phyloP scores from a whole-genome alignment of 2,797 vertebrate genomes.

The Cichlasoma orientale region DNA sequence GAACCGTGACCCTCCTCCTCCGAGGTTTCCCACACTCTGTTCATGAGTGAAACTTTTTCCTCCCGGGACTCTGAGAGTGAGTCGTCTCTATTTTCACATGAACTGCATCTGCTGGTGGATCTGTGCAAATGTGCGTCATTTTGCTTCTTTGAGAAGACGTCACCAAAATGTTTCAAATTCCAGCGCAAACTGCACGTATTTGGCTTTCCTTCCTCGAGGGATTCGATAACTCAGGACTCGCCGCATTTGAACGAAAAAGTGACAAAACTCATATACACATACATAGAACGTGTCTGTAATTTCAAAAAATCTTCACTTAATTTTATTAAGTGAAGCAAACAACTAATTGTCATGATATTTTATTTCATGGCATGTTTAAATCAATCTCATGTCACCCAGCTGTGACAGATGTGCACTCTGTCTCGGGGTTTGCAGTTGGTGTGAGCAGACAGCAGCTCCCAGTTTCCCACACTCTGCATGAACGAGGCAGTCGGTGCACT shows the following conservation, averaged over 20 bases:
- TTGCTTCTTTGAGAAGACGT: constrained; percentile 12
- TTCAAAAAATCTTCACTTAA: neutral
- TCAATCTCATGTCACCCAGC: constrained; percentile 9
- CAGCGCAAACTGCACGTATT: neutral
- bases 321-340: no score
- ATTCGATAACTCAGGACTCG: neutral
- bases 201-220: neutral
- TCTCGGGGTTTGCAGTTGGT: neutral
- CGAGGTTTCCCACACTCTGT: constrained; percentile 77
- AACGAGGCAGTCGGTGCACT: constrained; percentile 22
- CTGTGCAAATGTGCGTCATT: constrained; percentile 14
- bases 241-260: neutral
- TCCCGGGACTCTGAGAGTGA: constrained; percentile 54
- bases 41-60: constrained; percentile 12
- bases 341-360: no score
- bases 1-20: constrained; percentile 55
- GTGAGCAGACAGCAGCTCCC: constrained; percentile 38
- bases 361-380: no score
- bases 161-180: neutral
- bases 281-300: no score
- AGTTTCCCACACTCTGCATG: constrained; percentile 64
- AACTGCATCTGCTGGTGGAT: constrained; percentile 34
- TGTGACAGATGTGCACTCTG: constrained; percentile 27
- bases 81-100: constrained; percentile 56
- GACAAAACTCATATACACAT: no score